A percentile compares a stretch with the other conserved stretches of the same genome.
phyloP scores from a whole-genome alignment of 1,140 invertebrate species.

The Drosophila burlai region DNA sequence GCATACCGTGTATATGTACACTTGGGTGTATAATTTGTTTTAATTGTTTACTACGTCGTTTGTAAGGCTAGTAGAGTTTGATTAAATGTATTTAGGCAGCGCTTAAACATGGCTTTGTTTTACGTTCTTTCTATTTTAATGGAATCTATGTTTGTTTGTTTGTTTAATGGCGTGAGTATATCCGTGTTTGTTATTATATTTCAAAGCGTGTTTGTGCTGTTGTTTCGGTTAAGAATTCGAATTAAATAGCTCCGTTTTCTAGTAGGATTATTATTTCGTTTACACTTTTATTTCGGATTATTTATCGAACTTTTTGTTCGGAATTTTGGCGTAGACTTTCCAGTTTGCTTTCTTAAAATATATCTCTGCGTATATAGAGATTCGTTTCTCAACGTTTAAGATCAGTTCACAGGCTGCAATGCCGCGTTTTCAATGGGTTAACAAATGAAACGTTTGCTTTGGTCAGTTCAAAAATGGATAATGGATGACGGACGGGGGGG shows the following conservation, averaged over 20 bases:
- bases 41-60: conserved; percentile 23
- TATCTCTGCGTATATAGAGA: conserved; percentile 10
- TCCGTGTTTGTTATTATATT: background rate
- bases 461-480: conserved; percentile 41
- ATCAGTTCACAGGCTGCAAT: conserved; percentile 47
- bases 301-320: background rate
- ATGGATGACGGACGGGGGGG: conserved; percentile 12
- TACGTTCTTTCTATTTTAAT: conserved; percentile 6
- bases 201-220: conserved; percentile 34
- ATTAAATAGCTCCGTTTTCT: conserved; percentile 19
- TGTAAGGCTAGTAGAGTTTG: conserved; percentile 46
- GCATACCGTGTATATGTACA: background rate
- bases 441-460: conserved; percentile 40
- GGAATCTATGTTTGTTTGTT: background rate
- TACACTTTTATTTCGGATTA: background rate
- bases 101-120: conserved; percentile 24
- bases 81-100: conserved; percentile 40
- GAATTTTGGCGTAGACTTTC: conserved; percentile 12
- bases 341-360: conserved; percentile 11
- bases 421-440: conserved; percentile 44
- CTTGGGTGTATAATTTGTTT: conserved; percentile 27
- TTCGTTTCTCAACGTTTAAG: conserved; percentile 34
- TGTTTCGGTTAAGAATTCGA: conserved; percentile 18
- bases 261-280: conserved; percentile 3
- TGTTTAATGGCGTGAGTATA: background rate